These are phyloP conservation scores for Phataginus tetradactyla DNA, from an alignment of 2,797 vertebrate species.

Conservation along the genomic window DNA sequence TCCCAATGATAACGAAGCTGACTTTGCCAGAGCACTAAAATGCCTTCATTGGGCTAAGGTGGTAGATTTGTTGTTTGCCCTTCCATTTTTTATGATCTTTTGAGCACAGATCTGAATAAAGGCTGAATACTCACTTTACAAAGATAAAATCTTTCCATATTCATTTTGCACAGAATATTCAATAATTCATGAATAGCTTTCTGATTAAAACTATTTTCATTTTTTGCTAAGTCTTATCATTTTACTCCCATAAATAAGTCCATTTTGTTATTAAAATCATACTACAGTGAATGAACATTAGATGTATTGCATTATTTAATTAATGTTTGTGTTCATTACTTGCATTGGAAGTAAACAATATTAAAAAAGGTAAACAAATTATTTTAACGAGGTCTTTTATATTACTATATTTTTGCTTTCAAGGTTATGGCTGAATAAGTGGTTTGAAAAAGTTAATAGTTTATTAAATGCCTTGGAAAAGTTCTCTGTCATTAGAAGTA, in stretches of 20 bases:
- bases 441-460: slow-evolving; percentile 68
- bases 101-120: neutral
- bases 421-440: slow-evolving; percentile 74
- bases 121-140: slow-evolving; percentile 18
- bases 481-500: slow-evolving; percentile 20
- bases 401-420: slow-evolving; percentile 62
- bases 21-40: neutral
- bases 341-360: slow-evolving; percentile 78
- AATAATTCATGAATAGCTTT: slow-evolving; percentile 81
- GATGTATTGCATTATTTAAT: slow-evolving; percentile 76
- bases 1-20: neutral
- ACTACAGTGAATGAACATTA: slow-evolving; percentile 3
- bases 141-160: slow-evolving; percentile 65
- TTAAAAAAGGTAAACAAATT: slow-evolving; percentile 78
- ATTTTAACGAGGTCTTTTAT: slow-evolving; percentile 73
- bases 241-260: slow-evolving; percentile 77
- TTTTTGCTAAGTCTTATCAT: slow-evolving; percentile 79
- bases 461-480: slow-evolving; percentile 57
- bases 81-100: neutral
- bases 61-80: neutral
- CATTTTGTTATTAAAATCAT: slow-evolving; percentile 71
- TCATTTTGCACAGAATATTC: slow-evolving; percentile 74
- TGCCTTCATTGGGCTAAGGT: neutral
- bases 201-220: slow-evolving; percentile 71
- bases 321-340: slow-evolving; percentile 75